Conservation (phyloP, 2,888 invertebrate genomes). For the Celastrina argiolus region DNA sequence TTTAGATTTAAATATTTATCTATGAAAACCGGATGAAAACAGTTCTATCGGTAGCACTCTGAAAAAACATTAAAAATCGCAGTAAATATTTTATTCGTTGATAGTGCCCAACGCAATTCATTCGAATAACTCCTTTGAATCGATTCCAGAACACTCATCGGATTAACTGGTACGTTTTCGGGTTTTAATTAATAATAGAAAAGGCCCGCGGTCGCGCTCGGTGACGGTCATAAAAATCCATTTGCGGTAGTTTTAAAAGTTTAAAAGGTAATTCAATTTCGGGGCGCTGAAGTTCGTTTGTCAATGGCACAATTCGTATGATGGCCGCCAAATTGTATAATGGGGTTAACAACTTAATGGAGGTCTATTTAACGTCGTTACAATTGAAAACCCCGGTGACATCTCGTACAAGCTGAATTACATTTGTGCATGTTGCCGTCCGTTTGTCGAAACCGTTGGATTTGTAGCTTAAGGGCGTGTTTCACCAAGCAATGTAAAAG, state of each 20-base stretch:
- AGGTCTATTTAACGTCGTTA: slow-evolving; percentile 29
- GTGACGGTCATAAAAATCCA: slow-evolving; percentile 46
- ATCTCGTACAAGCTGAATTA: background rate
- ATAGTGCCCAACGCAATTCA: slow-evolving; percentile 33
- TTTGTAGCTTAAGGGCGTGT: too few relatives aligned
- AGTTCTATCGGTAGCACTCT: background rate
- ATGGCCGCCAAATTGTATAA: slow-evolving; percentile 35
- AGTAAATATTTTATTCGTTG: slow-evolving; percentile 30
- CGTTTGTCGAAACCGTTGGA: background rate
- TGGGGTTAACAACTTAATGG: slow-evolving; percentile 34
- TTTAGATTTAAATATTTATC: too few relatives aligned
- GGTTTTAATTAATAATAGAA: slow-evolving; percentile 70
- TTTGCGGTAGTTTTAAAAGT: slow-evolving; percentile 37
- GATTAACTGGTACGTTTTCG: slow-evolving; percentile 58
- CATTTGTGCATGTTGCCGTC: background rate
- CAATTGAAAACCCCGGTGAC: slow-evolving; percentile 29
- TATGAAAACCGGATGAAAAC: background rate
- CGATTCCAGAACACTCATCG: slow-evolving; percentile 53
- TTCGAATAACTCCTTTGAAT: slow-evolving; percentile 67
- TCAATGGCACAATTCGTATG: slow-evolving; percentile 30
- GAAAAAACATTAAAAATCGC: slow-evolving; percentile 26
- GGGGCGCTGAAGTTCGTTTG: slow-evolving; percentile 32
- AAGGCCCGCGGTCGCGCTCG: slow-evolving; percentile 41
- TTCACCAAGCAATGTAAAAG: too few relatives aligned
- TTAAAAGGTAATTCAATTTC: slow-evolving; percentile 42